Evolutionary conservation across 2,797 vertebrate species (phyloP).

Genomic region (Chrosomus eos): DNA sequence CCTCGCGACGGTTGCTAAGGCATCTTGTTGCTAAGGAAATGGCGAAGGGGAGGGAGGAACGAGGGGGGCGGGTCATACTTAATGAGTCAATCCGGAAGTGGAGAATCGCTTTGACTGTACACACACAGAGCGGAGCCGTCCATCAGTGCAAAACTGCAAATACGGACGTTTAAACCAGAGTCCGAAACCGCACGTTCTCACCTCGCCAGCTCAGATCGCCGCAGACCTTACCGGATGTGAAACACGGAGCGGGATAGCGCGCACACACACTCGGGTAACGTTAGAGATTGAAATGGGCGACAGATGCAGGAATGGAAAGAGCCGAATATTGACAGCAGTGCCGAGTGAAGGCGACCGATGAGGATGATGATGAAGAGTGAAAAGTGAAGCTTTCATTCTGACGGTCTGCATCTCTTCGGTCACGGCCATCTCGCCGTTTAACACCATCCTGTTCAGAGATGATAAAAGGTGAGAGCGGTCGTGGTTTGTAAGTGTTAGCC

Average conservation of each 20-base stretch:
- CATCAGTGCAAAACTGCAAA: constrained; percentile 20
- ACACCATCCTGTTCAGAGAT: constrained; percentile 25
- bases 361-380: constrained; percentile 27
- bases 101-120: constrained; percentile 67
- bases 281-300: constrained; percentile 30
- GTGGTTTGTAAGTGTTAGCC: constrained; percentile 30
- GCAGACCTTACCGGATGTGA: constrained; percentile 4
- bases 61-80: constrained; percentile 50
- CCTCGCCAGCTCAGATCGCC: not conserved
- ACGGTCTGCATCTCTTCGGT: constrained; percentile 10
- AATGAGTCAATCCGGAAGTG: constrained; percentile 72
- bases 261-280: not conserved
- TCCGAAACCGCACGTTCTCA: not conserved
- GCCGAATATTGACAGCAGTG: constrained; percentile 21
- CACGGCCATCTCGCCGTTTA: constrained; percentile 8
- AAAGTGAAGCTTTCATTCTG: constrained; percentile 18
- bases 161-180: constrained; percentile 22
- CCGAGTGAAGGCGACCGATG: constrained; percentile 23
- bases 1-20: constrained; percentile 64
- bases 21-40: constrained; percentile 68
- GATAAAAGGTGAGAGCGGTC: constrained; percentile 49
- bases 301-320: constrained; percentile 34
- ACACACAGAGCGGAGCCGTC: constrained; percentile 56
- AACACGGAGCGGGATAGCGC: not conserved
- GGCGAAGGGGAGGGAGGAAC: constrained; percentile 39